Conservation (phyloP, 2,113 vertebrate species). For the Microtus richardsoni region DNA sequence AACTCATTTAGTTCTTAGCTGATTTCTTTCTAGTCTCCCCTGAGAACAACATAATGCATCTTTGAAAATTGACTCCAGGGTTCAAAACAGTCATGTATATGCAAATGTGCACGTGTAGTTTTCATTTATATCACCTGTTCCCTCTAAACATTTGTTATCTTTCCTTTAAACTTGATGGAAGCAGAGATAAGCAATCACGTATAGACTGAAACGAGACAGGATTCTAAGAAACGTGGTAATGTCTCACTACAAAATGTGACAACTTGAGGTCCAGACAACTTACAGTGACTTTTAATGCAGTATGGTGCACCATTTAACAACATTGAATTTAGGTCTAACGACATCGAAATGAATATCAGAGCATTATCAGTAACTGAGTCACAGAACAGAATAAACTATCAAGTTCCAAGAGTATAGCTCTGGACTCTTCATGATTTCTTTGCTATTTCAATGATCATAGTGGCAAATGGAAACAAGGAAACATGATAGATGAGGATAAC, state of each 20-base stretch:
- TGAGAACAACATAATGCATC: conserved; percentile 57
- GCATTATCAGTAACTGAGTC: neutral
- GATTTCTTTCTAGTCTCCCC: neutral
- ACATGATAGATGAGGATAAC: neutral
- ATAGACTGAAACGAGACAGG: neutral
- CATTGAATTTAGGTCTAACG: neutral
- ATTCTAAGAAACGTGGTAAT: neutral
- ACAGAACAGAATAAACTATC: neutral
- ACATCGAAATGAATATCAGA: conserved; percentile 4
- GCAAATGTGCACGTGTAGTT: conserved; percentile 42
- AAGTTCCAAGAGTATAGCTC: neutral
- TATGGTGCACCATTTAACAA: neutral
- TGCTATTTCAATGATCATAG: neutral
- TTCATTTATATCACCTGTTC: conserved; percentile 18
- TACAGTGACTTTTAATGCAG: neutral
- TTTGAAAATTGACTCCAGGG: conserved; percentile 45
- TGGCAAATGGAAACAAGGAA: neutral
- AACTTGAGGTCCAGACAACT: neutral
- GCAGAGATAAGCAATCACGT: conserved; percentile 11
- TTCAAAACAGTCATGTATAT: conserved; percentile 37
- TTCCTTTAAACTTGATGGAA: conserved; percentile 26
- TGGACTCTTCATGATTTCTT: neutral
- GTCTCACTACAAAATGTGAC: neutral
- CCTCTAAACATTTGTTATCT: neutral
- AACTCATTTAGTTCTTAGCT: conserved; percentile 57